Percentiles rank a stretch among this genome's conserved stretches.
phyloP scores from a whole-genome alignment of 2,797 vertebrate species.

The Premnoplex brunnescens region DNA sequence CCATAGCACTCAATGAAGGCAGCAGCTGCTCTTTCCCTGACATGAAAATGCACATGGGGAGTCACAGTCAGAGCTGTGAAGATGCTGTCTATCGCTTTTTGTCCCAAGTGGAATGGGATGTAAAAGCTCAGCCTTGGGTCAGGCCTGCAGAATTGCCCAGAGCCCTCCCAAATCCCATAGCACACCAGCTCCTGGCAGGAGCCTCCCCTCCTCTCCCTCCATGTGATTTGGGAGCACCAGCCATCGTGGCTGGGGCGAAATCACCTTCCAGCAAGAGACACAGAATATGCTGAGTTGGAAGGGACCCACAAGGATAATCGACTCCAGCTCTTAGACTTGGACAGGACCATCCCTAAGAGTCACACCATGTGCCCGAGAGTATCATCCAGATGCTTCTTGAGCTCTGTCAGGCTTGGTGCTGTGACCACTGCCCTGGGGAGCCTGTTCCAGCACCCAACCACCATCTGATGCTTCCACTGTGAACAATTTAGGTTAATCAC shows the following conservation, averaged over 20 bases:
- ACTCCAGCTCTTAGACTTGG: not conserved
- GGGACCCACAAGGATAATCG: not conserved
- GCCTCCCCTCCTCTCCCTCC: not conserved
- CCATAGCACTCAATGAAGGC: fast-evolving
- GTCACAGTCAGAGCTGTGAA: not conserved
- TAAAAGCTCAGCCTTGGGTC: not conserved
- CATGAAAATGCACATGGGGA: fast-evolving
- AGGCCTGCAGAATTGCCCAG: not conserved
- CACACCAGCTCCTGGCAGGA: not conserved
- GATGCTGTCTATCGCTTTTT: not conserved
- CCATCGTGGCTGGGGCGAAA: not conserved
- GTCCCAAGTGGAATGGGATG: not conserved
- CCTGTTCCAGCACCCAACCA: not conserved
- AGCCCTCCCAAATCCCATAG: fast-evolving
- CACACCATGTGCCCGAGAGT: not conserved
- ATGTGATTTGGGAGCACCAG: fast-evolving
- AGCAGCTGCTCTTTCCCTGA: not conserved
- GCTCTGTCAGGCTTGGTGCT: not conserved
- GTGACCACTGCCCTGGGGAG: not conserved
- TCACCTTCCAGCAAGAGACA: not conserved
- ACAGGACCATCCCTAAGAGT: not conserved
- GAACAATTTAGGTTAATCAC: not conserved
- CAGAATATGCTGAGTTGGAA: not conserved
- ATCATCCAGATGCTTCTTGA: not conserved
- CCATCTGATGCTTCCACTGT: not conserved